A percentile compares a stretch with the other conserved stretches of the same genome.
Conservation (phyloP, 1,140 invertebrate species). For the Apocrypta bakeri region DNA sequence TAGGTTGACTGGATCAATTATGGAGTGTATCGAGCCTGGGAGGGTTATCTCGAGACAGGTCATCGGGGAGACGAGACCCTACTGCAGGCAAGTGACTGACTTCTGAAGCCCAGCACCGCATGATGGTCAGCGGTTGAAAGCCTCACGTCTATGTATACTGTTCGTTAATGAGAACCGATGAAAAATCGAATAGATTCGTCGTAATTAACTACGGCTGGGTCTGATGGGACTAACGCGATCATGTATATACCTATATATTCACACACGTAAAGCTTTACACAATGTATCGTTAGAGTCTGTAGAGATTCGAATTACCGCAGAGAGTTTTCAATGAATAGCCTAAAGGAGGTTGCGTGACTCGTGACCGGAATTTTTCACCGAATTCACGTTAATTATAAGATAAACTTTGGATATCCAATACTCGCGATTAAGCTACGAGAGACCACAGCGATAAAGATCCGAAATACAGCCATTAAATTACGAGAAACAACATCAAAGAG, state of each 20-base stretch:
- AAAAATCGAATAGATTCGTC: not conserved
- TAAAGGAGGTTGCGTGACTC: not conserved
- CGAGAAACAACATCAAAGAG: not conserved
- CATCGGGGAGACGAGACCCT: slow-evolving; percentile 31
- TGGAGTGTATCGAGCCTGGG: slow-evolving; percentile 35
- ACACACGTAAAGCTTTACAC: too few species aligned
- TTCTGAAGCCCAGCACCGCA: not conserved
- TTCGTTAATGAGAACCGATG: slow-evolving; percentile 28
- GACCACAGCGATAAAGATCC: not conserved
- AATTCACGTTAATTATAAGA: not conserved
- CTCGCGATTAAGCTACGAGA: not conserved
- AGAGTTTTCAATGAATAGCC: too few species aligned
- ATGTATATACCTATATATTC: too few species aligned
- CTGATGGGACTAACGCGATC: not conserved
- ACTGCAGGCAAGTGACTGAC: not conserved
- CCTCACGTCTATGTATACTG: not conserved
- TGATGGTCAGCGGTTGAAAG: not conserved
- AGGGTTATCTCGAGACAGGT: slow-evolving; percentile 42
- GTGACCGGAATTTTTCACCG: not conserved
- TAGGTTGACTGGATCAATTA: slow-evolving; percentile 45
- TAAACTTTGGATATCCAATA: not conserved
- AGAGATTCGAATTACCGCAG: too few species aligned
- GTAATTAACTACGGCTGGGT: not conserved
- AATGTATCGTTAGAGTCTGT: too few species aligned
- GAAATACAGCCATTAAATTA: not conserved